Base-by-base conservation (phyloP, 1,140 invertebrate species). In the Meloidogyne floridensis region DNA sequence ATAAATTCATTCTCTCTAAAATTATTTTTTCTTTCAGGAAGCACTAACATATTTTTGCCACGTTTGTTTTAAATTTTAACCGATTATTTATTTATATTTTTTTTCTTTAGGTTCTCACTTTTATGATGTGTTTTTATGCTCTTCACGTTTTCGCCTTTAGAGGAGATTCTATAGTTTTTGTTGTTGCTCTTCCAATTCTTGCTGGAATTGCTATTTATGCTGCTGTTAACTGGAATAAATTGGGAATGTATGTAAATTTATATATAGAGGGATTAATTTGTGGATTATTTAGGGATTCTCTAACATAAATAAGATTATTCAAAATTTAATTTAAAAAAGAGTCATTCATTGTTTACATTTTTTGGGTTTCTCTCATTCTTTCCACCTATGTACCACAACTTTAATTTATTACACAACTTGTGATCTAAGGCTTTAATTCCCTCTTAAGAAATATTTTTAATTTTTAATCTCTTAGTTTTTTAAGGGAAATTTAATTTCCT, bases 151-250 rank as follows among this genome's bases (percentile, higher is more conserved):
- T 69, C 18, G 18, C 15, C 1, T 80, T 70, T 53, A 80, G 70
- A 8, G 59, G 80, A 13, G 43, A 59, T 81, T 56, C 51, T n/a
- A 11, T 81, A 15, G 74, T 70, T n/a, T 80, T 72, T 72, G 2
- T 59, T 8, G 4, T 80, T 32, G 13, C 32, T 11, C 53, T 53
- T n/a, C 71, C 80, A 11, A n/a, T 73, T 10, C 18, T 80, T 56
- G 6, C 20, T 18, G 54, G 32, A 54, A 18, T 80, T 5, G 13
- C 80, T 13, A 75, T 75, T n/a, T 53, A 77, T 59, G 7, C 70
- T 47, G 47, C 77, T 51, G 47, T 53, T 51, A 15, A 54, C 13
- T 80, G 80, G 80, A 18, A 81, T 18, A 69, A 79, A 20, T 69
- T 79, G 7, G 77, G 42, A 32, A 47, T 47, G 77, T 79, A 4